phyloP scores from a whole-genome alignment of 1,140 invertebrate genomes.

The Chironomus tepperi region DNA sequence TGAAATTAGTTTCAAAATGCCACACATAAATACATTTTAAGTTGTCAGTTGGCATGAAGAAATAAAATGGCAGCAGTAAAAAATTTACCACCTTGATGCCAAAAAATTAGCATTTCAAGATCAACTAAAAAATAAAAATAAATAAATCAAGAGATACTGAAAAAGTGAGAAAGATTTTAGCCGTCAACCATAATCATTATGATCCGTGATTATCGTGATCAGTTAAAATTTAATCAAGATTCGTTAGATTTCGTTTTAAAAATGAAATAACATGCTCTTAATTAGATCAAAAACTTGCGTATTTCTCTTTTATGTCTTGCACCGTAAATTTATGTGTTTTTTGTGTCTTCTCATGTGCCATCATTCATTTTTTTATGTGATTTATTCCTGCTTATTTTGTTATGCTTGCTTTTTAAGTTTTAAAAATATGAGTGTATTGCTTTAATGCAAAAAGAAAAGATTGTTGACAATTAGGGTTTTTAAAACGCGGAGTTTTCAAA shows the following conservation, averaged over 20 bases:
- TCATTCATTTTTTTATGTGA: not conserved
- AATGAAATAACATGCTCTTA: not conserved
- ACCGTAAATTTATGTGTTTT: not conserved
- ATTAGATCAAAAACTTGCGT: conserved; percentile 6
- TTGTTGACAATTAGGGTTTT: too few species aligned
- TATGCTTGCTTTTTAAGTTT: not conserved
- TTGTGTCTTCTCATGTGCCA: not conserved
- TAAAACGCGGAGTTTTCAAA: not conserved
- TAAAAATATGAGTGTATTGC: not conserved
- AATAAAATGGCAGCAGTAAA: not conserved
- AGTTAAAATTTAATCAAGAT: not conserved
- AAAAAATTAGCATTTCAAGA: conserved; percentile 1
- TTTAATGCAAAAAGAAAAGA: not conserved
- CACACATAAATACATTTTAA: conserved; percentile 2
- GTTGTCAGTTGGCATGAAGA: not conserved
- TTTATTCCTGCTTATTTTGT: not conserved
- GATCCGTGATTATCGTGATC: too few species aligned
- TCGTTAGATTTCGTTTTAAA: not conserved
- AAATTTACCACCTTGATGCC: not conserved
- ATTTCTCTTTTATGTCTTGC: not conserved
- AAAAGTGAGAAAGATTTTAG: not conserved
- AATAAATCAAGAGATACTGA: not conserved
- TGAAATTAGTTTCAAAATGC: not conserved
- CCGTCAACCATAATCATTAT: not conserved
- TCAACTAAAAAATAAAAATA: not conserved